A percentile compares a stretch with the other conserved stretches of the same genome.
These are phyloP conservation scores for Stichopus horrens DNA, from an alignment of 53 echinoderm and acorn worm species.

Conservation along the genomic window DNA sequence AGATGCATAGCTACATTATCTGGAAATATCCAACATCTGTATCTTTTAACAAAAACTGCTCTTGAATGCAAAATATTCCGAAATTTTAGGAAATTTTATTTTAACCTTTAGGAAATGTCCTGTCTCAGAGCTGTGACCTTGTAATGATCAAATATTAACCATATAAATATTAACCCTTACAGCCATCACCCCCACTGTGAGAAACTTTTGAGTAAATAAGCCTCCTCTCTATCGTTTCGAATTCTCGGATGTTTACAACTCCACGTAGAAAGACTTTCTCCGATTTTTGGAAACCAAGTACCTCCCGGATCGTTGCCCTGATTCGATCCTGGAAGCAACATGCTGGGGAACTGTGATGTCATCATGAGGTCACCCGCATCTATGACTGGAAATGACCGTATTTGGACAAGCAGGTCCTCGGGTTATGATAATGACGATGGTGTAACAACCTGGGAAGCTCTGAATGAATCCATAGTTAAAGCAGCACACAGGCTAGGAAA, in stretches of 20 bases:
- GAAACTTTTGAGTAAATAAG: slow-evolving; percentile 20
- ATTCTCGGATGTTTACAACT: slow-evolving; percentile 4
- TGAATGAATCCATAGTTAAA: neutral
- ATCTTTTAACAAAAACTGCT: too few relatives aligned
- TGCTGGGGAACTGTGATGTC: slow-evolving; percentile 16
- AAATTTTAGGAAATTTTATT: neutral
- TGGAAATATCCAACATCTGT: too few relatives aligned
- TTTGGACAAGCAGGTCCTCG: neutral
- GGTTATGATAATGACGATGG: slow-evolving; percentile 24
- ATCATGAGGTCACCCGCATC: slow-evolving; percentile 16
- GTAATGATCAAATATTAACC: neutral
- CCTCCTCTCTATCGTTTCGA: slow-evolving; percentile 13
- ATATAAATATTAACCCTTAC: neutral
- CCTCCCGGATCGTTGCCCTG: slow-evolving; percentile 20
- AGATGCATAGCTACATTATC: too few relatives aligned
- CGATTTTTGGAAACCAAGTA: neutral
- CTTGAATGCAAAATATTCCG: too few relatives aligned
- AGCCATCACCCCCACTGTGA: neutral
- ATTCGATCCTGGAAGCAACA: neutral
- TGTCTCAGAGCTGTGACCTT: neutral
- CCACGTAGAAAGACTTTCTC: neutral
- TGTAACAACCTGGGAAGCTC: neutral
- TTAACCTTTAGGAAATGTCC: neutral
- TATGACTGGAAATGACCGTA: neutral
- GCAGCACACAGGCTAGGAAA: neutral